Base-by-base conservation (phyloP, 2,797 vertebrate species). In the Manis pentadactyla region DNA sequence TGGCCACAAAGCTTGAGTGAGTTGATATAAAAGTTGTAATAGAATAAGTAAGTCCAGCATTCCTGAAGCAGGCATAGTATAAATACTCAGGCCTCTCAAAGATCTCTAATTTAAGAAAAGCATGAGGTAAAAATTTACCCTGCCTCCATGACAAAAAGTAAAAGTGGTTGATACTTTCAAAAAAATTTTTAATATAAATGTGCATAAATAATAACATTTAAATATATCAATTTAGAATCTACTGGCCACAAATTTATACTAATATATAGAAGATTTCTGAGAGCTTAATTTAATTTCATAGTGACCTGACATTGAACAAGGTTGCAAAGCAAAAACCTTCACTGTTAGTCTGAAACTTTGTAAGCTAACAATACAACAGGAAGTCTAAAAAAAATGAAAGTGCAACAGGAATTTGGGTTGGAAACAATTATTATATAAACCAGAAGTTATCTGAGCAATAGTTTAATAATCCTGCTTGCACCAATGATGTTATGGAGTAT, bases 361-460 rank as follows among this genome's bases (percentile, higher is more conserved):
- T n/a, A 42, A 93, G 14, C 94, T 83, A 73, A 53, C 4, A 79
- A 8, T 5, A 63, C 7, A 84, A 89, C 2, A 85, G 27, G 2
- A 94, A 94, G 46, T 64, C 8, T 37, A 84, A 82, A 89, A 82
- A 53, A 53, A 75, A 82, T 57, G 9, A 66, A 88, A 91, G 17
- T 64, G 0, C 25, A 23, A 55, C 37, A 29, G 18, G 7, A 86
- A 59, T 66, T 53, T 83, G 9, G 14, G 10, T 90, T 13, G 6
- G 53, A 84, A 8, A n/a, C 3, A 0, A 15, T 78, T 53, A 63
- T 59, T 51, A 66, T 11, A 31, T n/a, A 78, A 69, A 74, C 31
- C 83, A 31, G 7, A 90, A 82, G 73, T 71, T 69, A 73, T 6
- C 4, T 9, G 51, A 3, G 19, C 21, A 66, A 31, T 42, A 42